A percentile compares a stretch with the other conserved stretches of the same genome.
Conservation (phyloP, 2,797 vertebrate species). For the Coregonus suidteri region DNA sequence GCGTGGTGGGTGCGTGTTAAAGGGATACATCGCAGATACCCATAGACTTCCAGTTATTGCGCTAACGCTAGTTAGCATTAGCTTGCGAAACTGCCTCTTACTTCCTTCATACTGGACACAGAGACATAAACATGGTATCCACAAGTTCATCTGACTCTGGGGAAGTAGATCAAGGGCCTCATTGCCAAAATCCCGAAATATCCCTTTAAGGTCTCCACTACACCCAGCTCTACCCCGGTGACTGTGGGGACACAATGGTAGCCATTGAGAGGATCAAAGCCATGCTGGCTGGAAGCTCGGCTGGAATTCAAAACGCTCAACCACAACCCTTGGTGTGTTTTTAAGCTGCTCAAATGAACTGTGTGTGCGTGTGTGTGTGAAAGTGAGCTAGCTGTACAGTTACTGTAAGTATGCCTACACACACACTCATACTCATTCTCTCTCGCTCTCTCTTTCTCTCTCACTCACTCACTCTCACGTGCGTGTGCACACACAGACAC, state of each 20-base stretch:
- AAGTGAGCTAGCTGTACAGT: background rate
- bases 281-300: slow-evolving; percentile 48
- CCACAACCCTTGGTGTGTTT: slow-evolving; percentile 38
- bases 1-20: slow-evolving; percentile 9
- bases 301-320: slow-evolving; percentile 65
- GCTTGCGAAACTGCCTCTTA: no score
- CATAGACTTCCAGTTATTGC: no score
- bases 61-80: no score
- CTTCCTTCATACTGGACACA: no score
- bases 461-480: no score
- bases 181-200: no score
- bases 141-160: no score
- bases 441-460: no score
- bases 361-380: slow-evolving; percentile 24
- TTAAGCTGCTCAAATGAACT: slow-evolving; percentile 44
- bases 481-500: no score
- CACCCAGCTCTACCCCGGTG: slow-evolving; percentile 44
- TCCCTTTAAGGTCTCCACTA: slow-evolving; percentile 14
- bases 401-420: background rate
- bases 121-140: no score
- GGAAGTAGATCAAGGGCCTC: no score
- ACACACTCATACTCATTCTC: background rate
- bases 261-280: slow-evolving; percentile 66
- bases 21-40: no score
- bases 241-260: slow-evolving; percentile 65